Percentiles rank a stretch among this genome's conserved stretches.
Evolutionary conservation across 2,797 vertebrate genomes (phyloP).

Genomic region (Gadopsis bispinosus): DNA sequence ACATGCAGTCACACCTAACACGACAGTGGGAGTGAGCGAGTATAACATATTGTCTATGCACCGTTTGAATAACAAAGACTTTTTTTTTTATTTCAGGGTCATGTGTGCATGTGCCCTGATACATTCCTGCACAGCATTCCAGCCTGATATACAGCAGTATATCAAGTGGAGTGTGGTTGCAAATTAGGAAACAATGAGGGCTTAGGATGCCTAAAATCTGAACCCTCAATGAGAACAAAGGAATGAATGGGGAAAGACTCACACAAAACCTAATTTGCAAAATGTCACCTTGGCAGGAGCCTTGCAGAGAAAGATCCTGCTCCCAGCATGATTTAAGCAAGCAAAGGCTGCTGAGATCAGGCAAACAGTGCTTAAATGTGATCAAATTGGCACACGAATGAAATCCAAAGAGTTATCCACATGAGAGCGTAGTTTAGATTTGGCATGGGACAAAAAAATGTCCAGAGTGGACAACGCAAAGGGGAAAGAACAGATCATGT

Average conservation of each 20-base stretch:
- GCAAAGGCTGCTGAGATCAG: constrained; percentile 31
- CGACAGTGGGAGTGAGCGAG: background rate
- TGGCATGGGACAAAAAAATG: constrained; percentile 5
- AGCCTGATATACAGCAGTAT: background rate
- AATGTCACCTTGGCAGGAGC: constrained; percentile 46
- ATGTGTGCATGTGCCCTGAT: background rate
- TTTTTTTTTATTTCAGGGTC: background rate
- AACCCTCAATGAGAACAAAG: constrained; percentile 19
- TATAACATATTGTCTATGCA: background rate
- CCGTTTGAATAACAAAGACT: background rate
- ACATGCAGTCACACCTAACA: background rate
- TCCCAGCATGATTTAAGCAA: constrained; percentile 37
- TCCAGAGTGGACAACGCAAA: constrained; percentile 12
- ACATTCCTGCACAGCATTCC: background rate
- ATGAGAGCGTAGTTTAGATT: background rate
- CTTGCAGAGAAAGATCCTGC: constrained; percentile 4
- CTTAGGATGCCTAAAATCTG: background rate
- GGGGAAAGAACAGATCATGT: constrained; percentile 22
- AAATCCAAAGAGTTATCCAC: constrained; percentile 33
- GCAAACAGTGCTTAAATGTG: constrained; percentile 47
- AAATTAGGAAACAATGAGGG: background rate
- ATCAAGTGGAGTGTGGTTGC: background rate
- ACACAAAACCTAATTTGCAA: constrained; percentile 6
- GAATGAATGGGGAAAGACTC: background rate
- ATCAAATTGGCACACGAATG: constrained; percentile 43